A percentile compares a stretch with the other conserved stretches of the same genome.
Evolutionary conservation across 2,888 invertebrate genomes (phyloP).

Genomic region (Phengaris alcon): DNA sequence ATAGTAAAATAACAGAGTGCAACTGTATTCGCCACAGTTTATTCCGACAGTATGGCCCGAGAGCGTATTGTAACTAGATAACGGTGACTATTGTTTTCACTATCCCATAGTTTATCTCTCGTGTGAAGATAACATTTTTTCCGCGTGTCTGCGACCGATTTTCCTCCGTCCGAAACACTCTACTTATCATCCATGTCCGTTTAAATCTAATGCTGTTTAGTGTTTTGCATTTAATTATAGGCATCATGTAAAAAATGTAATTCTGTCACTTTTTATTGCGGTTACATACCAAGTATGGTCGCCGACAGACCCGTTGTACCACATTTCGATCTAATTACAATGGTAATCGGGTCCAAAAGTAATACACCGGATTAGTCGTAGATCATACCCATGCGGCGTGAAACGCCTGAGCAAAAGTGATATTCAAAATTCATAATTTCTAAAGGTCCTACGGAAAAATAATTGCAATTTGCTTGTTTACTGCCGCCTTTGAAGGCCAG

Average conservation of each 20-base stretch:
- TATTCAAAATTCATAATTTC: neutral
- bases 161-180: conserved; percentile 70
- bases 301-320: too few species aligned
- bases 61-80: neutral
- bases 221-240: conserved; percentile 44
- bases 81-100: conserved; percentile 10
- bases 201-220: conserved; percentile 10
- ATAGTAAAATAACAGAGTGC: too few species aligned
- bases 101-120: conserved; percentile 34
- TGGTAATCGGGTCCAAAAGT: too few species aligned
- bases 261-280: too few species aligned
- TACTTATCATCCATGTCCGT: conserved; percentile 65
- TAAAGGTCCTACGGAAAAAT: neutral
- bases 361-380: too few species aligned
- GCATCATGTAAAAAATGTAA: neutral
- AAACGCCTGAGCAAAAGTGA: neutral
- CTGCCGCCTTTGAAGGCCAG: neutral
- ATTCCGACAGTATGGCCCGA: too few species aligned
- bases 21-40: too few species aligned
- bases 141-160: conserved; percentile 45
- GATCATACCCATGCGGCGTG: neutral
- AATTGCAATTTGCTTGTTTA: neutral
- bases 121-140: conserved; percentile 39
- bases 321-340: too few species aligned
- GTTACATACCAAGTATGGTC: too few species aligned